Evolutionary conservation across 2,888 invertebrate species (phyloP).

Genomic region (Aleiodes alternator): DNA sequence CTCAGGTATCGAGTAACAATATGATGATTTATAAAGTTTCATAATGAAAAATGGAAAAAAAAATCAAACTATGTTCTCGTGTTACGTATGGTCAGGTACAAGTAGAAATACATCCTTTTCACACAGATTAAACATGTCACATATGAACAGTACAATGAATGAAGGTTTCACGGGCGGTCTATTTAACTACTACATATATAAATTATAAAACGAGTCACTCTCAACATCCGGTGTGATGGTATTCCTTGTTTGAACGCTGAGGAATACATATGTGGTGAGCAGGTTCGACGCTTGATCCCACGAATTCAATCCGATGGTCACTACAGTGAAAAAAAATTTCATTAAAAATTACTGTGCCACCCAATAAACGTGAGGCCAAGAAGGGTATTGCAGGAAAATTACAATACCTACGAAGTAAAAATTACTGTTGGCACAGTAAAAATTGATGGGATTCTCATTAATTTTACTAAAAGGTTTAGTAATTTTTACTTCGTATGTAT

Average conservation of each 20-base stretch:
- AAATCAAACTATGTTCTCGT: background rate
- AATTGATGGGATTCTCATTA: too few species aligned
- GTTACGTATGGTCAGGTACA: constrained; percentile 46
- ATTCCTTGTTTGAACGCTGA: constrained; percentile 18
- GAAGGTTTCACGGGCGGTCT: constrained; percentile 29
- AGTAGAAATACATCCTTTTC: background rate
- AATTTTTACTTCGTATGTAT: too few species aligned
- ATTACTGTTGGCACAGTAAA: too few species aligned
- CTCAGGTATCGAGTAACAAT: too few species aligned
- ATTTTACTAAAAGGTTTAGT: too few species aligned
- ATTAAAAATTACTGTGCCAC: too few species aligned
- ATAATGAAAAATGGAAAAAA: background rate
- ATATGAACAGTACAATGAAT: constrained; percentile 13
- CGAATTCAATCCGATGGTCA: constrained; percentile 3
- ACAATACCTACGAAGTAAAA: too few species aligned
- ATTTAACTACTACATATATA: constrained; percentile 37
- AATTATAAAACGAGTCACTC: constrained; percentile 36
- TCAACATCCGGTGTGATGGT: constrained; percentile 20
- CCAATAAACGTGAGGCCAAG: too few species aligned
- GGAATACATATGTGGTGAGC: constrained; percentile 14
- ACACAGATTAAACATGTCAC: background rate
- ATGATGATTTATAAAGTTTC: constrained; percentile 3
- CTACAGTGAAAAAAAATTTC: too few species aligned
- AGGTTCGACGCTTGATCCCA: constrained; percentile 34
- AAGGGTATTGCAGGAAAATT: too few species aligned